phyloP scores from a whole-genome alignment of 2,888 invertebrate species.

The Acanthosepion esculentum region DNA sequence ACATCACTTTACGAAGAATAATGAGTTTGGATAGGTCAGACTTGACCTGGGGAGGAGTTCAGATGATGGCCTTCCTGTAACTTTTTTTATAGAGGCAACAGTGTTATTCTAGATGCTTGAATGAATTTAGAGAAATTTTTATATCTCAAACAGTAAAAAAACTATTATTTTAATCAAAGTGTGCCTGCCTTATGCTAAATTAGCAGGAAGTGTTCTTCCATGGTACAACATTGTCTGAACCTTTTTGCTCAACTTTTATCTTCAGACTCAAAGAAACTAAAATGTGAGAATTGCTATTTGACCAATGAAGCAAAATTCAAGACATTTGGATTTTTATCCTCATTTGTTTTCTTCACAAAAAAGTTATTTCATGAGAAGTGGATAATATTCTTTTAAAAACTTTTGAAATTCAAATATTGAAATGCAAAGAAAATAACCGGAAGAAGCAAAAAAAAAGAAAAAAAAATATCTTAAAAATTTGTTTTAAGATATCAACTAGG shows the following conservation, averaged over 20 bases:
- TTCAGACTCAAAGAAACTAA: too few relatives aligned
- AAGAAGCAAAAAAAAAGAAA: background rate
- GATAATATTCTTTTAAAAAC: background rate
- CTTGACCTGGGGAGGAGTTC: background rate
- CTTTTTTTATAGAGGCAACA: background rate
- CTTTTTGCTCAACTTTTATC: too few relatives aligned
- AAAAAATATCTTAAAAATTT: background rate
- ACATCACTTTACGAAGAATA: background rate
- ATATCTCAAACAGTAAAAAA: background rate
- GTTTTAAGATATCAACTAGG: too few relatives aligned
- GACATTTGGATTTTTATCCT: background rate
- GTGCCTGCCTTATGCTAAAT: background rate
- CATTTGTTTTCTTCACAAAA: background rate
- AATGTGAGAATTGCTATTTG: too few relatives aligned
- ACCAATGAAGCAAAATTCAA: background rate
- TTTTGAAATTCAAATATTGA: background rate
- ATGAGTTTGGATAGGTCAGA: background rate
- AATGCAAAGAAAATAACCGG: background rate
- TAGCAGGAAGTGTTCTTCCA: too few relatives aligned
- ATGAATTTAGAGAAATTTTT: background rate
- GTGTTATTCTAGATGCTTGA: background rate
- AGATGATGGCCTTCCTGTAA: background rate
- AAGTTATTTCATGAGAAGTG: background rate
- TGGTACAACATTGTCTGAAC: too few relatives aligned
- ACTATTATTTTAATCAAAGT: background rate